Base-by-base conservation (phyloP, 2,113 vertebrate species). In the Aldabrachelys gigantea region DNA sequence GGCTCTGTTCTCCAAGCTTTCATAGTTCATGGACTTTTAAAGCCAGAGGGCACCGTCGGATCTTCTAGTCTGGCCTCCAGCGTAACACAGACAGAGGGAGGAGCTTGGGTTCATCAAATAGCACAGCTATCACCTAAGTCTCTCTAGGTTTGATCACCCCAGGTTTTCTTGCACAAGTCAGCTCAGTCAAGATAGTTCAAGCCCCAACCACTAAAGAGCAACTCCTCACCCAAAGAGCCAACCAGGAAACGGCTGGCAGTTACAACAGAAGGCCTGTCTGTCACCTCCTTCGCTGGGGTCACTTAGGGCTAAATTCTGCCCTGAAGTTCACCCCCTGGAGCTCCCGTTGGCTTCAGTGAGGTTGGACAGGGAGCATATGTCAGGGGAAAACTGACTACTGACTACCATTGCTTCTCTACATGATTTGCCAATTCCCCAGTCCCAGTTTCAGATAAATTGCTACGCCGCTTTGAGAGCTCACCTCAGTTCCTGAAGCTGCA, bases 401-500 rank as follows among this genome's bases (percentile, higher is more conserved):
- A 10, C 65, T 21, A 47, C 75, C 25, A 25, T 27, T 27, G 75
- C 41, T 24, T 21, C 65, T 72, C 19, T 13, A 47, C 41, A 16
- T 13, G 41, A 47, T 47, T 76, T 27, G 29, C 75, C 25, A 78
- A 5, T 13, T 78, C 41, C 41, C 22, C 75, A 44, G 22, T 25
- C 44, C 24, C 25, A 78, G 41, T 22, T 76, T 24, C 75, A 44
- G 75, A 78, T 9, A 65, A 10, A 13, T 16, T 10, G 84, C 57
- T 17, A 27, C 13, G 24, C 24, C 25, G 2, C 0, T 6, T 3
- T 4, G 24, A 72, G 13, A 47, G 96, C 99, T 98, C 91, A 99
- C 99, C 98, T 98, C 87, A 99, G 62, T 82, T 98, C 97, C 95
- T 85, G 96, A 62, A 99, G 98, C 35, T 90, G 95, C 52, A 96